Base-by-base conservation (phyloP, 2,888 invertebrate species). In the Dicranocentrus wangi region DNA sequence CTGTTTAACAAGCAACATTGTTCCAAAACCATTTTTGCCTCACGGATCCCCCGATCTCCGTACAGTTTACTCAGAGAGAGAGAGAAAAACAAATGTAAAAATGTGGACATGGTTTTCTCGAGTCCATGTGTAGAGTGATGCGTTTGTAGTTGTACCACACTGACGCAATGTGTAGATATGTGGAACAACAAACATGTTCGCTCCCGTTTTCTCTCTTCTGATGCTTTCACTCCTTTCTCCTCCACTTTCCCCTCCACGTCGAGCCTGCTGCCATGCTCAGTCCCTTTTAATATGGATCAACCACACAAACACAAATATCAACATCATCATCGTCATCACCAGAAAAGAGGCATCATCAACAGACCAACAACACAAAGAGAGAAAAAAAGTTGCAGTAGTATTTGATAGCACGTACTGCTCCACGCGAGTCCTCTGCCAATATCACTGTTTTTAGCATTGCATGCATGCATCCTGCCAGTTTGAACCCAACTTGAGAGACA, bases 1-100 rank as follows among this genome's bases (percentile, higher is more conserved):
- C 61, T 63, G 51, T 73, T 47, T 43, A 53, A 28, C 51, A 73
- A 73, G 32, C 10, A 73, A 39, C 70, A 58, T 70, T 51, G 8
- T 53, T 66, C 32, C 25, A 70, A 32, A 70, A 58, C 27, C 53
- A 58, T 32, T 39, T 32, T 32, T 32, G 5, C 32, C 32, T 32
- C 32, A 32, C 32, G 10, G 32, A 7, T 47, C 17, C 15, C 47
- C 17, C 47, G 47, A 5, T 15, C n/a, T 47, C 17, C 15, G 2
- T 47, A 3, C n/a, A n/a, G 7, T 47, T 47, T 47, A 39, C 39
- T 39, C 39, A 13, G 13, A 39, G 39, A 39, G 13, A 39, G 39
- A 3, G 17, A n/a, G 13, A 15, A 47, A 47, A 47, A 17, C 32
- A 32, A 32, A 32, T 7, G 32, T n/a, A n/a, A n/a, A n/a, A n/a